Base-by-base conservation (phyloP, 2,113 vertebrate species). In the Solea senegalensis region DNA sequence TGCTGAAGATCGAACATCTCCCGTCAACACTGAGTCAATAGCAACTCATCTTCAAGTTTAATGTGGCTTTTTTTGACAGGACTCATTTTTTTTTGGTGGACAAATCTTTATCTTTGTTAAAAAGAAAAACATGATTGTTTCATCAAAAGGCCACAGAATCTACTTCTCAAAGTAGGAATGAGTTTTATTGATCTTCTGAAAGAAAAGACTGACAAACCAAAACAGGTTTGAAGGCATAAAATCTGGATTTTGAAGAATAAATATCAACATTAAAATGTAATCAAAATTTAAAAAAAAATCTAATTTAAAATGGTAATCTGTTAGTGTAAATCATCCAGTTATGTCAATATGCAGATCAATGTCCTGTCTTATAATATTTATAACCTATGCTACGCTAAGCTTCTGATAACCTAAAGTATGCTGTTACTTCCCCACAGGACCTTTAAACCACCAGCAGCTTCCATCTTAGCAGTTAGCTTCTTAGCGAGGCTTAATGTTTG, bases 1-100 rank as follows among this genome's bases (percentile, higher is more conserved):
- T 90, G 81, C 86, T 69, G 66, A 63, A 76, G 81, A 96, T 96
- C 93, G 93, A 96, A 95, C 93, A 89, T 90, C 90, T 88, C 91
- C 90, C 81, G 71, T 86, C 89, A 89, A 92, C 91, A 90, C 91
- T 91, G 90, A 89, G 84, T 81, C 84, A 88, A 85, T 87, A 80
- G 86, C 70, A 88, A 84, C 86, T 86, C 48, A 78, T 75, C 70
- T 88, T 74, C 68, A 78, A 80, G 85, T 89, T 74, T 87, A 82
- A 90, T 86, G 53, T 78, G 74, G 45, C 26, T 50, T 46, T 79
- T 70, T 87, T 88, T 88, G 72, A 91, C 76, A 71, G 65, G 58
- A 84, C 84, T 83, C 65, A 74, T 76, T 82, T 78, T 82, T 78
- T 72, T 70, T 78, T 84, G 74, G 59, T 74, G 21, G 57, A 57